Evolutionary conservation across 2,888 invertebrate genomes (phyloP), one percentile per base, ranked within the genome.

Genomic region (Ophion obscuratus): DNA sequence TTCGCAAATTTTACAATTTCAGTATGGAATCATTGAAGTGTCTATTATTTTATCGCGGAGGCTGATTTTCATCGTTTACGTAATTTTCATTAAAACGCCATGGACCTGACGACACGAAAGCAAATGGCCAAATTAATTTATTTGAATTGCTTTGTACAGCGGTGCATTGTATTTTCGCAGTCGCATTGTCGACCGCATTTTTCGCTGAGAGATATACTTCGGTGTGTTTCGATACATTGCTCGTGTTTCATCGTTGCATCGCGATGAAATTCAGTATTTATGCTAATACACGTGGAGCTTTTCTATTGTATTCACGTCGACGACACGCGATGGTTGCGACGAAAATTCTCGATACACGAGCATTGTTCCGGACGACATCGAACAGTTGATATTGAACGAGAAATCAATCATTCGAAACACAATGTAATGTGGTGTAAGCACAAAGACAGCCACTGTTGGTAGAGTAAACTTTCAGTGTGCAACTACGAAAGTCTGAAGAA

Each of bases 231-330:
- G 7, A 40, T 40, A 40, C 7, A 7, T 53, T 24, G 27, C 36
- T 47, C 10, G 47, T 40, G 20, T 24, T 27, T 70, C 53, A 24
- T 44, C 14, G 40, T 67, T 67, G 24, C 44, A 53, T 27, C n/a
- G 59, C 47, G 66, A 70, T 36, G 47, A 53, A 74, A 74, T 83
- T 78, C 78, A 79, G 74, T 64, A 79, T 71, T 64, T 2, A 81
- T 81, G 74, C 17, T 62, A 76, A 76, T 82, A 9, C 10, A n/a
- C 36, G 47, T 40, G 40, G 9, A 17, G 27, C 66, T 36, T 20
- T 7, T 74, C 74, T 40, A 81, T 81, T 81, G 73, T 80, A 66
- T 59, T 74, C 74, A 9, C 24, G 40, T 40, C 11, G 47, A 3
- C 14, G 24, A 31, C 57, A 31, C 57, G 81, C 59, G 74, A 74